Evolutionary conservation across 2,888 invertebrate species (phyloP), one percentile per base, ranked within the genome.

Genomic region (Danaus chrysippus): DNA sequence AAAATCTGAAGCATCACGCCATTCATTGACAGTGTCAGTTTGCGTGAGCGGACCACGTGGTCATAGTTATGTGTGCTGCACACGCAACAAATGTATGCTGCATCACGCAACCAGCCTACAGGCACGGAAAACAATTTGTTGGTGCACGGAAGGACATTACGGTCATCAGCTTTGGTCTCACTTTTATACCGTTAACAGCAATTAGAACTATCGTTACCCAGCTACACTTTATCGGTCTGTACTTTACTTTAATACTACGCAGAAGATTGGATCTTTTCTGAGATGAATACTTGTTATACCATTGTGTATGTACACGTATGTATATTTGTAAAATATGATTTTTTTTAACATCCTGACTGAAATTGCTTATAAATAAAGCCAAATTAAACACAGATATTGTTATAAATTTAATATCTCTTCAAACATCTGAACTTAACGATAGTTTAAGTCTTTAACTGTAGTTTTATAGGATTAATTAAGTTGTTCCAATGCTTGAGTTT

Each of bases 1-100:
- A 68, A 69, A 68, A 69, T 70, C 71, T 69, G 70, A 65, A 65
- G 69, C 74, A 82, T 82, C 87, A 89, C 89, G 89, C 89, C 70
- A 89, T 83, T 79, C 89, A 89, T 90, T 89, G 88, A 88, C 81
- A 75, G 70, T 73, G 79, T 78, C 78, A 71, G 75, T 69, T 87
- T 77, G 89, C 89, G 89, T 89, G 89, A 71, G 69, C 56, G 60
- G 49, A 72, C 73, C 87, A 87, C 88, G 87, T 88, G 86, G 81
- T 70, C 68, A 62, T 73, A 75, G 76, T 78, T 78, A 75, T 73
- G 75, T 76, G 74, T 73, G 64, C 73, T 73, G 75, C 75, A 73
- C 76, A 71, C 74, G 78, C 76, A 75, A 76, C 74, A 83, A 67
- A 68, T 72, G 70, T 82, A 82, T 82, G 82, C 82, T 34, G 23